These are phyloP conservation scores for Erynnis tages DNA, from an alignment of 2,888 invertebrate species.

Conservation along the genomic window DNA sequence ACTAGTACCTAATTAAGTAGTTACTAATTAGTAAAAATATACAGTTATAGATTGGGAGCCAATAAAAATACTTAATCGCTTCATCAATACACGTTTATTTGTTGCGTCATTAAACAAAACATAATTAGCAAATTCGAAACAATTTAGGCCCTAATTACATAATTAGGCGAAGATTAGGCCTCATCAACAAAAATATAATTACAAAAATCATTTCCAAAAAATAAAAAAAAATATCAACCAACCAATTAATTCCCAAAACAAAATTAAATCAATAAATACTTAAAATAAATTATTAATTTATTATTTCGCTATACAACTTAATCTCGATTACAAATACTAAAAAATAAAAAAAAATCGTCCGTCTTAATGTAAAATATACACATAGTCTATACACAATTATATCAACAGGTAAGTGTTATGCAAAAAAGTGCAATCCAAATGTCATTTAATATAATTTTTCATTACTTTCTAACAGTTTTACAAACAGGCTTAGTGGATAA, in stretches of 20 bases:
- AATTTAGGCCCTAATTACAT: slow-evolving; percentile 47
- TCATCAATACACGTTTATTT: slow-evolving; percentile 74
- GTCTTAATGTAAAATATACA: slow-evolving; percentile 62
- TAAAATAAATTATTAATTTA: slow-evolving; percentile 44
- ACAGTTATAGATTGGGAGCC: background rate
- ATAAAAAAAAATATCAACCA: slow-evolving; percentile 37
- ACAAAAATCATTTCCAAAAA: slow-evolving; percentile 41
- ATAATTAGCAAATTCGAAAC: slow-evolving; percentile 32
- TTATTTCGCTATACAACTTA: slow-evolving; percentile 45
- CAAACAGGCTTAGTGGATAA: slow-evolving; percentile 28
- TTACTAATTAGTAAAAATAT: too few species aligned
- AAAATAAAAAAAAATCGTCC: slow-evolving; percentile 42
- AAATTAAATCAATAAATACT: slow-evolving; percentile 45
- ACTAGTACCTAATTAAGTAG: too few species aligned
- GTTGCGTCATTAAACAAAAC: slow-evolving; percentile 56
- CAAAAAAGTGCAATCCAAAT: slow-evolving; percentile 72
- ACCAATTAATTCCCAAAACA: slow-evolving; percentile 37
- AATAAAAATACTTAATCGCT: slow-evolving; percentile 34
- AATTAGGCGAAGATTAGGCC: slow-evolving; percentile 45
- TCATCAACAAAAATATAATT: slow-evolving; percentile 33
- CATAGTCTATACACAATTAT: slow-evolving; percentile 68
- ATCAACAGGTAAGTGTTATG: slow-evolving; percentile 74
- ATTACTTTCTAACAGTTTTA: slow-evolving; percentile 32
- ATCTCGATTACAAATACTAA: slow-evolving; percentile 33
- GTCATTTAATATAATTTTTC: slow-evolving; percentile 36